A percentile compares a stretch with the other conserved stretches of the same genome.
phyloP scores from a whole-genome alignment of 2,888 invertebrate species.

The Scaptomyza polygonia region DNA sequence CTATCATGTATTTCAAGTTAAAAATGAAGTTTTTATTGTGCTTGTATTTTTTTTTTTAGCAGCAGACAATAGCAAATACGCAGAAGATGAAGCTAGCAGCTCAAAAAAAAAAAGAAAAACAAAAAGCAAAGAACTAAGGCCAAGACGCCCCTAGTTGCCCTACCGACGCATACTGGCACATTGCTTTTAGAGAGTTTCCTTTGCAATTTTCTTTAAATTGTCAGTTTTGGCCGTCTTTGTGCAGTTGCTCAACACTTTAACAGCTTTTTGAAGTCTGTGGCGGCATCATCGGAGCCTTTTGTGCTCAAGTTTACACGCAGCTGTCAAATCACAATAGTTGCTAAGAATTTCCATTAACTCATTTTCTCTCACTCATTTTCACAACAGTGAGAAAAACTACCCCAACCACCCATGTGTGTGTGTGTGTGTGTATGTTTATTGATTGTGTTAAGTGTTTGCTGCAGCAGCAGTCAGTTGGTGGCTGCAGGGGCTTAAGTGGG shows the following conservation, averaged over 20 bases:
- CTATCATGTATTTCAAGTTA: slow-evolving; percentile 38
- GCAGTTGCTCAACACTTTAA: slow-evolving; percentile 58
- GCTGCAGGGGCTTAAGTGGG: slow-evolving; percentile 3
- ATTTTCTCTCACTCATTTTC: slow-evolving; percentile 70
- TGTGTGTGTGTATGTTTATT: slow-evolving; percentile 46
- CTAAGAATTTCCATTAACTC: slow-evolving; percentile 79
- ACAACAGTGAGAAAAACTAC: too few relatives aligned
- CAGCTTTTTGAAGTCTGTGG: slow-evolving; percentile 35
- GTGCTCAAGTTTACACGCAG: slow-evolving; percentile 74
- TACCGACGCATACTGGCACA: neutral
- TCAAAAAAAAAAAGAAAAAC: too few relatives aligned
- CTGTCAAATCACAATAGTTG: slow-evolving; percentile 79
- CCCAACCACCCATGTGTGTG: neutral
- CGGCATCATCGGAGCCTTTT: slow-evolving; percentile 39
- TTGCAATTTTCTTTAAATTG: slow-evolving; percentile 65
- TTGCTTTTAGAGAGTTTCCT: slow-evolving; percentile 45
- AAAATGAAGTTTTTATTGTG: slow-evolving; percentile 44
- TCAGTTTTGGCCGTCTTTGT: slow-evolving; percentile 57
- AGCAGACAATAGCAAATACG: slow-evolving; percentile 49
- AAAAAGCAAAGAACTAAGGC: too few relatives aligned
- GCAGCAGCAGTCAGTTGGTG: slow-evolving; percentile 28
- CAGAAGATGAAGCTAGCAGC: slow-evolving; percentile 15
- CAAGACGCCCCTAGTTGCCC: neutral
- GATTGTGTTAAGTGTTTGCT: slow-evolving; percentile 74
- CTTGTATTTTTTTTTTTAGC: slow-evolving; percentile 13